Conservation (phyloP, 1,140 invertebrate species). For the Phenacoccus solenopsis region DNA sequence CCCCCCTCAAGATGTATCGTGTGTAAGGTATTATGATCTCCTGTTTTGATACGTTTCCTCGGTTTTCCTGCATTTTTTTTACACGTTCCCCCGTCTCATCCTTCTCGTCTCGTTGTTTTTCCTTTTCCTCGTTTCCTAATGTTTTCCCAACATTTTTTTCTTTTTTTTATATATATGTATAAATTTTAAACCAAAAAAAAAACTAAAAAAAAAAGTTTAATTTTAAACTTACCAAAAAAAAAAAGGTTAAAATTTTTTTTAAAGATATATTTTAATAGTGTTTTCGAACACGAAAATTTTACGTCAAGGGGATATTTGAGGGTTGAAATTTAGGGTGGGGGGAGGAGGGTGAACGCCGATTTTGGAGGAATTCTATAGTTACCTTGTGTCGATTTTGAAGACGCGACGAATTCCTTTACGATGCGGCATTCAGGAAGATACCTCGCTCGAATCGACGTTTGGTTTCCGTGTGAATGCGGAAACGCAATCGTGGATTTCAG, state of each 20-base stretch:
- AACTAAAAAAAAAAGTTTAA: not conserved
- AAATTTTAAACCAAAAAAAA: conserved; percentile 5
- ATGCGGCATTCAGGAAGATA: too few species aligned
- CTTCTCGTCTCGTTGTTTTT: not conserved
- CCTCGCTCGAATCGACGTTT: too few species aligned
- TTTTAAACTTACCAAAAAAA: not conserved
- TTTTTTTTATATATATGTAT: conserved; percentile 5
- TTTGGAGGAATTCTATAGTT: not conserved
- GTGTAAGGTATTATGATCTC: not conserved
- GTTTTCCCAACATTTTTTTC: not conserved
- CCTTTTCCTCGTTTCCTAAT: not conserved
- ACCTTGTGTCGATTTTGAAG: not conserved
- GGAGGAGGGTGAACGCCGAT: not conserved
- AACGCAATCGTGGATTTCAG: too few species aligned
- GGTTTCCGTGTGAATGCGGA: too few species aligned
- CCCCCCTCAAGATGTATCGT: not conserved
- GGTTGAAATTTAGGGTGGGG: not conserved
- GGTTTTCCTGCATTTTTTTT: not conserved
- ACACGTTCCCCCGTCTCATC: too few species aligned
- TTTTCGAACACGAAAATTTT: not conserved
- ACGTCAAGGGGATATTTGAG: not conserved
- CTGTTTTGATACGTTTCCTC: not conserved
- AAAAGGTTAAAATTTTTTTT: not conserved
- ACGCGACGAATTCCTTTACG: not conserved
- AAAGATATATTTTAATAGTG: too few species aligned